Evolutionary conservation across 2,797 vertebrate species (phyloP).

Genomic region (Falco columbarius): DNA sequence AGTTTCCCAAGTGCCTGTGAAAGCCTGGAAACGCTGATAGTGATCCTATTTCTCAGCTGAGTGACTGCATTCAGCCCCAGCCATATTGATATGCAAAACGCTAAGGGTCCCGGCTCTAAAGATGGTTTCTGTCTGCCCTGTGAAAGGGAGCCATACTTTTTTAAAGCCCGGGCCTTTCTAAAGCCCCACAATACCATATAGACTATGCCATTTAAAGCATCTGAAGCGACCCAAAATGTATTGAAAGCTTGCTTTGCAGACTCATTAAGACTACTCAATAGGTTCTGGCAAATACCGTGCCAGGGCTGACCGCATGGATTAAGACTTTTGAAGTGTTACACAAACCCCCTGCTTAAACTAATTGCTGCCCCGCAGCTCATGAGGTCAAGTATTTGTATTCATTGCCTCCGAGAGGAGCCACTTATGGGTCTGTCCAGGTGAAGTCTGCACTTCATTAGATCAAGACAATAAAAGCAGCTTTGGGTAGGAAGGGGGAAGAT

Average conservation of each 20-base stretch:
- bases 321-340: constrained; percentile 80
- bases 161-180: constrained; percentile 64
- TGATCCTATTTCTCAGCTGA: constrained; percentile 88
- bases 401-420: constrained; percentile 72
- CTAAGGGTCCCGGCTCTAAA: constrained; percentile 73
- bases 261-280: constrained; percentile 75
- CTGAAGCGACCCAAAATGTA: constrained; percentile 73
- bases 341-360: constrained; percentile 80
- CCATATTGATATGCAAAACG: constrained; percentile 88
- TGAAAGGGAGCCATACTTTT: constrained; percentile 75
- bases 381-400: constrained; percentile 86
- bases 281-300: constrained; percentile 72
- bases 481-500: neutral
- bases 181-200: constrained; percentile 76
- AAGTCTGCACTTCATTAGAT: constrained; percentile 75
- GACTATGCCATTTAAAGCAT: constrained; percentile 74
- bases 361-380: constrained; percentile 78
- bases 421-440: constrained; percentile 75
- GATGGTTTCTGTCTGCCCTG: constrained; percentile 77
- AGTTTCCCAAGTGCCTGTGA: constrained; percentile 84
- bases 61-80: constrained; percentile 84
- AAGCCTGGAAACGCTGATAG: constrained; percentile 81
- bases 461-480: constrained; percentile 67
- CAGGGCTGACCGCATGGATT: constrained; percentile 72
- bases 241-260: constrained; percentile 72